Percentiles rank a stretch among this genome's conserved stretches.
phyloP scores from a whole-genome alignment of 2,888 invertebrate genomes.

The Sericinus montela region DNA sequence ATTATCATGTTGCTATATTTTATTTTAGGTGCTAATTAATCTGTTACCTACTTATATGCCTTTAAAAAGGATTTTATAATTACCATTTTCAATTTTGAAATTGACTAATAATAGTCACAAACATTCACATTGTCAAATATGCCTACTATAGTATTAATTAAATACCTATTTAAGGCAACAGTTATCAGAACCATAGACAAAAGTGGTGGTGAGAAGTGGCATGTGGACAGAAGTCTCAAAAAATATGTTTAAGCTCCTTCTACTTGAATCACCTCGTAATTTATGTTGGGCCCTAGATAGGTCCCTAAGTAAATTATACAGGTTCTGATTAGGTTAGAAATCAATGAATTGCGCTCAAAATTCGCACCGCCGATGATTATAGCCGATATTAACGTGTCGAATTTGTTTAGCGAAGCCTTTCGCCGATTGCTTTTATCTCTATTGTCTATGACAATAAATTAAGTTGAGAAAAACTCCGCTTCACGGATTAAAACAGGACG shows the following conservation, averaged over 20 bases:
- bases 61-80: slow-evolving; percentile 23
- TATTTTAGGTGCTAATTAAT: slow-evolving; percentile 70
- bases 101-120: slow-evolving; percentile 32
- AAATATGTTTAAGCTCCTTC: slow-evolving; percentile 59
- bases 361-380: slow-evolving; percentile 55
- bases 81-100: slow-evolving; percentile 34
- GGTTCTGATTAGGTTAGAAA: slow-evolving; percentile 80
- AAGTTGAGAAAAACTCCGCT: slow-evolving; percentile 20
- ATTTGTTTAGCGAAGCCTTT: slow-evolving; percentile 30
- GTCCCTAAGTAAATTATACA: slow-evolving; percentile 76
- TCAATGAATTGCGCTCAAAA: slow-evolving; percentile 47
- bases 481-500: neutral
- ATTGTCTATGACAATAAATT: slow-evolving; percentile 21
- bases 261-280: slow-evolving; percentile 80
- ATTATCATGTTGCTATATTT: slow-evolving; percentile 64
- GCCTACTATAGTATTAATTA: slow-evolving; percentile 27
- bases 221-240: slow-evolving; percentile 54
- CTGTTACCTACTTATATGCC: slow-evolving; percentile 40
- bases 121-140: slow-evolving; percentile 41
- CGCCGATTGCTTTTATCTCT: slow-evolving; percentile 8
- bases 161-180: slow-evolving; percentile 43
- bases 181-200: slow-evolving; percentile 67
- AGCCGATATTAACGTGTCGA: slow-evolving; percentile 55
- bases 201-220: slow-evolving; percentile 71
- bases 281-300: slow-evolving; percentile 56